Percentiles rank a stretch among this genome's conserved stretches.
These are phyloP conservation scores for Linurgus olivaceus DNA, from an alignment of 2,797 vertebrate species.

Conservation along the genomic window DNA sequence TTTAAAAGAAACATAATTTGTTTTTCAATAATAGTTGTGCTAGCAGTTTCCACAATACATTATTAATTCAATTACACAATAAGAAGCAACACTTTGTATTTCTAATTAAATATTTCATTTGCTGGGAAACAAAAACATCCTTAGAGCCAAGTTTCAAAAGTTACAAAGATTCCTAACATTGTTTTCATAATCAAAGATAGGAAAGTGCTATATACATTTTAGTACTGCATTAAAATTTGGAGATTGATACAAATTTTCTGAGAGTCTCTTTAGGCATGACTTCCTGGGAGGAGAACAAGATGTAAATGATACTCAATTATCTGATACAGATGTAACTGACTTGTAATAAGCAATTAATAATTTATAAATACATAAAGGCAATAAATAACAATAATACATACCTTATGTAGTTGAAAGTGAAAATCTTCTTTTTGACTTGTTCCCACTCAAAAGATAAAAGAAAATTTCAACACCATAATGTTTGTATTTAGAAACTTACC, in stretches of 20 bases:
- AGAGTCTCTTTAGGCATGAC: neutral
- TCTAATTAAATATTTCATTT: conserved; percentile 11
- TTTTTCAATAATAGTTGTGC: conserved; percentile 14
- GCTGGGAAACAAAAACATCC: neutral
- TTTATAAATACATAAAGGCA: neutral
- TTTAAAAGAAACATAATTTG: conserved; percentile 11
- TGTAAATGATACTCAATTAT: neutral
- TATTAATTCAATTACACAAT: conserved; percentile 29
- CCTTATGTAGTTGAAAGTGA: neutral
- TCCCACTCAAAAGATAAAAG: neutral
- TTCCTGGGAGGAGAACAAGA: neutral
- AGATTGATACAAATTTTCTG: neutral
- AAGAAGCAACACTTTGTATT: neutral
- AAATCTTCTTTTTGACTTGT: neutral
- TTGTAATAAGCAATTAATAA: neutral
- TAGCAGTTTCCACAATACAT: conserved; percentile 14
- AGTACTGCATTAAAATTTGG: neutral
- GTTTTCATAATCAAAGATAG: neutral
- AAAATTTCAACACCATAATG: neutral
- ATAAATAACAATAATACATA: neutral
- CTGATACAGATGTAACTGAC: neutral
- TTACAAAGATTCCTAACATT: neutral
- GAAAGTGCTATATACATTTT: neutral
- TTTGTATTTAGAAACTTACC: neutral
- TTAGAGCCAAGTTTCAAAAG: neutral